Evolutionary conservation across 2,888 invertebrate species (phyloP), one percentile per base, ranked within the genome.

Genomic region (Microchrysa polita): DNA sequence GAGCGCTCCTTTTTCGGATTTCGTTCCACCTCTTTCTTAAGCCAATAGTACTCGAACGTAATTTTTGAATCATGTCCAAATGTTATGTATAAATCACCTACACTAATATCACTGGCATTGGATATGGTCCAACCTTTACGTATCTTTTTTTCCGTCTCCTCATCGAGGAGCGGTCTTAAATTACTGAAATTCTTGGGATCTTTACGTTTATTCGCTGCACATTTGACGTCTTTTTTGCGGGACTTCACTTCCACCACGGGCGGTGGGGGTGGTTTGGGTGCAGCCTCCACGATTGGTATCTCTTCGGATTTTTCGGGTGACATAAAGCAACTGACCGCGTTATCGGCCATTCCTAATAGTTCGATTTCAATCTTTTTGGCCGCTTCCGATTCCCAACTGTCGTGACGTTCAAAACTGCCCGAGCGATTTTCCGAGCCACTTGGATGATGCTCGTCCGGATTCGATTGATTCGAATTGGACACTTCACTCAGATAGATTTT

Each of bases 71-170:
- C 91, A 73, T 83, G 81, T 0, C 86, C 86, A 80, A 94, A 92
- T 91, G 96, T 94, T 65, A 97, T 87, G 85, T 95, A 96, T 73
- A 97, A 85, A 85, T 97, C 96, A 0, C 96, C 96, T 40, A 97
- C 88, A 4, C 95, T 94, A 55, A 96, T 88, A 42, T 92, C 91
- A 7, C 92, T 92, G 0, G 92, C 90, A 80, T 92, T 92, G 16
- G 88, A 86, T 9, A 88, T 81, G 71, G 93, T 95, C 96, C 96
- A 97, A 0, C 96, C 96, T 44, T 79, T 80, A 71, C 84, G 81
- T 57, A 85, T 84, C 74, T 83, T 80, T 71, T 81, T 81, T n/a
- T 84, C 80, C 9, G 81, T 81, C 22, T 83, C 82, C 20, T 84
- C 85, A 77, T 80, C 83, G 0, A 85, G 80, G 48, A 85, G 77